Evolutionary conservation across 1,140 invertebrate genomes (phyloP).

Genomic region (Pogonomyrmex barbatus): DNA sequence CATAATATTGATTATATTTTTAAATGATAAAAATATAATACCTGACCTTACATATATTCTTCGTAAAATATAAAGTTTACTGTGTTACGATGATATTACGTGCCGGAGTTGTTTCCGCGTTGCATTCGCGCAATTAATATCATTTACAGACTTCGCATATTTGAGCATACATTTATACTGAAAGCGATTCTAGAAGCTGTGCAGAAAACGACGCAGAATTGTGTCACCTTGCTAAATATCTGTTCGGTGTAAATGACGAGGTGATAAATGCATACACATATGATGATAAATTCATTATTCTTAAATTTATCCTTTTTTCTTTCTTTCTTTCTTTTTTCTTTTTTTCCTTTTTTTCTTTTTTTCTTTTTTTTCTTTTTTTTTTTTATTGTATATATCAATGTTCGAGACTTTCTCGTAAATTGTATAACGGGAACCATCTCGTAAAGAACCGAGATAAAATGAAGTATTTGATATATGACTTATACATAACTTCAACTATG

Average conservation of each 20-base stretch:
- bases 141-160: not conserved
- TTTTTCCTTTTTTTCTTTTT: too few relatives aligned
- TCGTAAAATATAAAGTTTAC: too few relatives aligned
- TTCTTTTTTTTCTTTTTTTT: not conserved
- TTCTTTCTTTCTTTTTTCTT: constrained; percentile 9
- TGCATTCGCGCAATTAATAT: not conserved
- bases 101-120: not conserved
- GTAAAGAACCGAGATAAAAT: not conserved
- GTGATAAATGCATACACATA: not conserved
- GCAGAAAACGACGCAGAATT: not conserved
- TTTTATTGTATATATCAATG: not conserved
- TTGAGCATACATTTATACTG: not conserved
- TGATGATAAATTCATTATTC: not conserved
- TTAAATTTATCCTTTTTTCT: not conserved
- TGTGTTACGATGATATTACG: not conserved
- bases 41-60: too few relatives aligned
- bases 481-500: not conserved
- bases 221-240: constrained; percentile 3
- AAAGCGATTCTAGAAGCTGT: not conserved
- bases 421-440: not conserved
- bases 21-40: not conserved
- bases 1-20: too few relatives aligned
- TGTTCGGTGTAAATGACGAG: not conserved
- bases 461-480: not conserved
- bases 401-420: not conserved